Evolutionary conservation across 2,888 invertebrate genomes (phyloP).

Genomic region (Mythimna vitellina): DNA sequence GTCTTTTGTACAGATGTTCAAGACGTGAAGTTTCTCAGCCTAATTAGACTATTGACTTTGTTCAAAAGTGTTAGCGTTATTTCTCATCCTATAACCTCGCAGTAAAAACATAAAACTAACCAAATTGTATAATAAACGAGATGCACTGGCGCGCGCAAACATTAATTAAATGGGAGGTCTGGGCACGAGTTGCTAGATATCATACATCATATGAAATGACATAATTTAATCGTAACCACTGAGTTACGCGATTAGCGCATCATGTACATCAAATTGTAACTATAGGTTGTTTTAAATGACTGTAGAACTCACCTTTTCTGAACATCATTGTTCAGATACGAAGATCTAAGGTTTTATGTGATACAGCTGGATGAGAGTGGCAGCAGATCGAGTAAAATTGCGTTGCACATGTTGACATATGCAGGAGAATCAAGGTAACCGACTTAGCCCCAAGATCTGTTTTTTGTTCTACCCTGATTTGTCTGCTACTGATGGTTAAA

Average conservation of each 20-base stretch:
- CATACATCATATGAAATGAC: conserved; percentile 45
- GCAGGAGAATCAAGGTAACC: not conserved
- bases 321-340: not conserved
- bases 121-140: conserved; percentile 22
- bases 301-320: not conserved
- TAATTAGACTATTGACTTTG: too few relatives aligned
- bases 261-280: not conserved
- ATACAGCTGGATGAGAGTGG: not conserved
- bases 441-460: too few relatives aligned
- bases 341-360: not conserved
- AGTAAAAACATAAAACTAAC: conserved; percentile 1
- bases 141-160: conserved; percentile 12
- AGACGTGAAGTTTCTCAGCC: too few relatives aligned
- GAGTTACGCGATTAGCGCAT: conserved; percentile 27
- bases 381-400: not conserved
- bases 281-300: not conserved
- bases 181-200: conserved; percentile 34
- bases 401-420: not conserved
- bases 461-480: too few relatives aligned
- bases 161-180: conserved; percentile 47
- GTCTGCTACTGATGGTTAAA: too few relatives aligned
- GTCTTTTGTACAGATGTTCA: too few relatives aligned
- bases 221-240: conserved; percentile 52
- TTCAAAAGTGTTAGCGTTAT: not conserved
- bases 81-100: not conserved